These are phyloP conservation scores for Synchiropus splendidus DNA, from an alignment of 2,113 vertebrate species.

Conservation along the genomic window DNA sequence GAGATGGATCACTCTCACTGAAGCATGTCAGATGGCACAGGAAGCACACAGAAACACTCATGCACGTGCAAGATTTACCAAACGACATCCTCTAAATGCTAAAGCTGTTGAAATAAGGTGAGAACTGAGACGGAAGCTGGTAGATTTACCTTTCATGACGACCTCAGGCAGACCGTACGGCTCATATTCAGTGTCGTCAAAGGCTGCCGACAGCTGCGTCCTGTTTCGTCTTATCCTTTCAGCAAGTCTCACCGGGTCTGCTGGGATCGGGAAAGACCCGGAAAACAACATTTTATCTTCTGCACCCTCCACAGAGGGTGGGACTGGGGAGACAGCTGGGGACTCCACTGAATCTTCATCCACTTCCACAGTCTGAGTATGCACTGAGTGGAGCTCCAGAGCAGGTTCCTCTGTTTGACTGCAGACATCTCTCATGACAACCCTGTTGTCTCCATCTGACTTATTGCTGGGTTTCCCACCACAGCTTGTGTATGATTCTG, in stretches of 20 bases:
- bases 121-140: too few species aligned
- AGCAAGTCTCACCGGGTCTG: conserved; percentile 63
- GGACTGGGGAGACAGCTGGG: conserved; percentile 18
- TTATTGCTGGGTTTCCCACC: too few species aligned
- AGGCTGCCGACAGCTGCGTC: conserved; percentile 67
- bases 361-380: conserved; percentile 42
- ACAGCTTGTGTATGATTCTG: too few species aligned
- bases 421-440: conserved; percentile 32
- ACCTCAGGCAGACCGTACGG: conserved; percentile 75
- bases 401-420: conserved; percentile 53
- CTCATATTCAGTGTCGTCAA: conserved; percentile 72
- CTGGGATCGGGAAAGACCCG: conserved; percentile 58
- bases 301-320: neutral
- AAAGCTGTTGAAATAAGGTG: too few species aligned
- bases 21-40: too few species aligned
- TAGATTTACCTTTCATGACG: conserved; percentile 68
- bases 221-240: conserved; percentile 64
- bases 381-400: conserved; percentile 11
- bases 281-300: conserved; percentile 38
- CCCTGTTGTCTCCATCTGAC: too few species aligned
- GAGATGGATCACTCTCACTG: too few species aligned
- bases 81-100: too few species aligned
- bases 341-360: conserved; percentile 22
- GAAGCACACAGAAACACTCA: too few species aligned
- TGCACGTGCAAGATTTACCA: too few species aligned